A percentile compares a stretch with the other conserved stretches of the same genome.
These are phyloP conservation scores for Torymus aiolomorphi DNA, from an alignment of 2,888 invertebrate genomes.

Conservation along the genomic window DNA sequence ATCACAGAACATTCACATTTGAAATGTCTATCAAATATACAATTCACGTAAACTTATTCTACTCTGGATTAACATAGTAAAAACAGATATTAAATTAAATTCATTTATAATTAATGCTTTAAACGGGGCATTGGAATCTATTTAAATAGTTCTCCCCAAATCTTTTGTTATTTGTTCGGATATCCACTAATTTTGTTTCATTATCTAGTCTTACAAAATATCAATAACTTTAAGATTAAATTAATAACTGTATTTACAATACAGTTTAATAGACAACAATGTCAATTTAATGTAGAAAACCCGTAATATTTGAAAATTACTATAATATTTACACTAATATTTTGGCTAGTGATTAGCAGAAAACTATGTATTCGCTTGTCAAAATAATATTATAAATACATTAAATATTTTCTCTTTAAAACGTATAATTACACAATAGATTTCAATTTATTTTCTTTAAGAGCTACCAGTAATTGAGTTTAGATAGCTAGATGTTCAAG, in stretches of 20 bases:
- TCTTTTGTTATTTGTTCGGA: no score
- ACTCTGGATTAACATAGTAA: no score
- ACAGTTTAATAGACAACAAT: neutral
- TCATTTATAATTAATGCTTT: no score
- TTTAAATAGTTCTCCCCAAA: no score
- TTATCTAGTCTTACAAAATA: no score
- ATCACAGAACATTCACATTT: constrained; percentile 53
- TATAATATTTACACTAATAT: constrained; percentile 54
- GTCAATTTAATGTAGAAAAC: constrained; percentile 32
- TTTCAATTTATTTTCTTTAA: constrained; percentile 1
- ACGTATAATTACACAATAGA: constrained; percentile 39
- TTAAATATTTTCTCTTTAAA: constrained; percentile 37
- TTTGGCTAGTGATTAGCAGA: constrained; percentile 42
- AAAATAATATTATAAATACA: constrained; percentile 54
- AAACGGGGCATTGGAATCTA: no score
- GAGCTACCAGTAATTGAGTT: no score
- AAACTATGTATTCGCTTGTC: constrained; percentile 44
- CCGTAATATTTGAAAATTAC: constrained; percentile 49
- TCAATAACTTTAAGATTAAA: no score
- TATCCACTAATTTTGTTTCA: no score
- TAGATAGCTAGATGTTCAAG: no score
- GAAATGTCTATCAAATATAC: constrained; percentile 34
- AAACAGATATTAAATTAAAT: no score
- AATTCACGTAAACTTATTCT: constrained; percentile 7
- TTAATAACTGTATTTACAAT: no score